phyloP scores from a whole-genome alignment of 2,888 invertebrate species.

The Spatulosminthurus flaviceps region DNA sequence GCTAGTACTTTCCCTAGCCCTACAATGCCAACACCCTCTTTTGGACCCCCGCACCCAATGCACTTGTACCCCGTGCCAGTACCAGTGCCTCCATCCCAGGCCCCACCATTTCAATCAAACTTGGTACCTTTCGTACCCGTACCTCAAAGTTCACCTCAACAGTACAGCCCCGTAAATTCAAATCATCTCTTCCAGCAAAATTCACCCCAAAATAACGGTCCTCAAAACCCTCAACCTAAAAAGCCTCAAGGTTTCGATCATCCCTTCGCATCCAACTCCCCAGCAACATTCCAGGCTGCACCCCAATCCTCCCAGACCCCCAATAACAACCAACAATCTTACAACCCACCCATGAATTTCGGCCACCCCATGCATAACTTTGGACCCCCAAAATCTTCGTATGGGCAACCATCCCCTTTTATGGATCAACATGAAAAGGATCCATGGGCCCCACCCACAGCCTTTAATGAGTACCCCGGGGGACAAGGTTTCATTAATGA shows the following conservation, averaged over 20 bases:
- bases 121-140: not conserved
- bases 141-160: not conserved
- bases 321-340: too few relatives aligned
- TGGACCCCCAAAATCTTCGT: slow-evolving; percentile 47
- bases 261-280: too few relatives aligned
- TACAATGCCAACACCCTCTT: not conserved
- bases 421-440: slow-evolving; percentile 29
- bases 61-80: slow-evolving; percentile 4
- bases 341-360: slow-evolving; percentile 50
- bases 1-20: not conserved
- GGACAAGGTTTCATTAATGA: not conserved
- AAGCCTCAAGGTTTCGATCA: too few relatives aligned
- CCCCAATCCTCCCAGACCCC: too few relatives aligned
- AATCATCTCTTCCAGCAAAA: too few relatives aligned
- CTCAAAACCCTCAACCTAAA: not conserved
- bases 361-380: slow-evolving; percentile 55
- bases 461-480: slow-evolving; percentile 16
- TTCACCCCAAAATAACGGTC: not conserved
- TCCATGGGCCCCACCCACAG: slow-evolving; percentile 26
- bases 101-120: not conserved
- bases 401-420: slow-evolving; percentile 50
- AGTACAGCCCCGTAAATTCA: not conserved
- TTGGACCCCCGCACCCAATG: slow-evolving; percentile 19
- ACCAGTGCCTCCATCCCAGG: not conserved
- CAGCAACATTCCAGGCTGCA: too few relatives aligned